Conservation (phyloP, 2,113 vertebrate species). For the Serinus canaria region DNA sequence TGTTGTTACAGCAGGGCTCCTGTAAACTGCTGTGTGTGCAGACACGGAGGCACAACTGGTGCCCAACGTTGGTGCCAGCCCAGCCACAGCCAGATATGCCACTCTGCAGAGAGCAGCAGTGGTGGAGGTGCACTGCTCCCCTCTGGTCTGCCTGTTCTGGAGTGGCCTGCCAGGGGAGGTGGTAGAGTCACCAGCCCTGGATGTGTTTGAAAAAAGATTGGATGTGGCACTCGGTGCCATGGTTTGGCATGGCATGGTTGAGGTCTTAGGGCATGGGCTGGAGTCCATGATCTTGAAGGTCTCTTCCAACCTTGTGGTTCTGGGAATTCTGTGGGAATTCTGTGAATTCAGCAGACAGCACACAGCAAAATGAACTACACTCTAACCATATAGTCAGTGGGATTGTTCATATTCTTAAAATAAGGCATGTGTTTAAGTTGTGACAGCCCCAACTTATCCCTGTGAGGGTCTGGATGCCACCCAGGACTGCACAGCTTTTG, state of each 20-base stretch:
- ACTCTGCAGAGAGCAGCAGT: background rate
- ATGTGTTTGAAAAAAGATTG: background rate
- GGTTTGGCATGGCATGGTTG: background rate
- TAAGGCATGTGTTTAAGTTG: background rate
- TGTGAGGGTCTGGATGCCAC: background rate
- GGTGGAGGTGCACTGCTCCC: background rate
- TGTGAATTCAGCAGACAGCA: background rate
- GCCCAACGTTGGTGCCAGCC: rapidly evolving
- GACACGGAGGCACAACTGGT: background rate
- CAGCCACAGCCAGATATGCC: background rate
- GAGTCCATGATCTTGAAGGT: background rate
- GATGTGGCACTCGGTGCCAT: background rate
- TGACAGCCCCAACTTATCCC: background rate
- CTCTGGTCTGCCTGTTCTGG: background rate
- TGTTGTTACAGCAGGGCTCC: background rate
- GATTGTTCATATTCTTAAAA: background rate
- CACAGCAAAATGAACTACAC: background rate
- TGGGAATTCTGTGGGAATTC: background rate
- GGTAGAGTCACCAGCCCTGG: background rate
- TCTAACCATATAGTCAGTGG: background rate
- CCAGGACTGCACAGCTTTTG: background rate
- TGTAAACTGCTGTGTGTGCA: background rate
- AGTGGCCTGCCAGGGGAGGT: background rate
- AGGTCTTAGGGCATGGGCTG: background rate
- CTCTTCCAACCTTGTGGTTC: background rate